A percentile compares a stretch with the other conserved stretches of the same genome.
These are phyloP conservation scores for Philereme transversata DNA, from an alignment of 2,888 invertebrate species.

Conservation along the genomic window DNA sequence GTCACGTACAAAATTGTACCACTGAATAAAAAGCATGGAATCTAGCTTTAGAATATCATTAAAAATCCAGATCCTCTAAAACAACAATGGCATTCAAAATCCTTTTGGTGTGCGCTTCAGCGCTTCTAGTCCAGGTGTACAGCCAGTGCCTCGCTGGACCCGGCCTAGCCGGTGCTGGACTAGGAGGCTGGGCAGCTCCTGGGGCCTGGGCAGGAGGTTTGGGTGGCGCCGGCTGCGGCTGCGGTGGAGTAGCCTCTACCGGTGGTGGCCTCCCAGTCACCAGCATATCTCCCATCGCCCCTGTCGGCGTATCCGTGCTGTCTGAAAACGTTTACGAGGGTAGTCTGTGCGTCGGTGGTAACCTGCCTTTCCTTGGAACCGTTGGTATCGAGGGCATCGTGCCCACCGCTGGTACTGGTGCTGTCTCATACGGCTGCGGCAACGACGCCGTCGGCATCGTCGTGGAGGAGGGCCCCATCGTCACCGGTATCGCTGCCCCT, in stretches of 20 bases:
- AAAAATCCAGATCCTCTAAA: not conserved
- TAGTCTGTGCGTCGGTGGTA: too few relatives aligned
- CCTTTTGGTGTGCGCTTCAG: conserved; percentile 34
- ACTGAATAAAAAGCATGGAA: too few relatives aligned
- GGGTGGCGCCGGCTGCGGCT: conserved; percentile 35
- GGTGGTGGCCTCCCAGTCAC: conserved; percentile 43
- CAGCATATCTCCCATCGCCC: conserved; percentile 46
- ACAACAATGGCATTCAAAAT: conserved; percentile 29
- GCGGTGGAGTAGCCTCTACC: conserved; percentile 33
- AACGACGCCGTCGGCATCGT: conserved; percentile 38
- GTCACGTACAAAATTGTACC: too few relatives aligned
- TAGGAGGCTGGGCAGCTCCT: not conserved
- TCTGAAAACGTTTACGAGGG: too few relatives aligned
- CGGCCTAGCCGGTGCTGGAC: conserved; percentile 32
- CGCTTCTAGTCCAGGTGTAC: conserved; percentile 18
- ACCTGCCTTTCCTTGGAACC: too few relatives aligned
- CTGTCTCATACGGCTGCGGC: conserved; percentile 46
- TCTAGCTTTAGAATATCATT: not conserved
- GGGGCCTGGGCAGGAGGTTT: conserved; percentile 41
- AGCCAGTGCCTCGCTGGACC: conserved; percentile 30
- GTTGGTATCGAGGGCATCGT: conserved; percentile 10
- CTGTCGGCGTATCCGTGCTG: conserved; percentile 33
- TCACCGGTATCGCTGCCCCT: conserved; percentile 27
- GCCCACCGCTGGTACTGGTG: conserved; percentile 46
- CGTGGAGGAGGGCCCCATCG: conserved; percentile 24